A percentile compares a stretch with the other conserved stretches of the same genome.
phyloP scores from a whole-genome alignment of 1,140 invertebrate genomes.

The Drosophila serrata region DNA sequence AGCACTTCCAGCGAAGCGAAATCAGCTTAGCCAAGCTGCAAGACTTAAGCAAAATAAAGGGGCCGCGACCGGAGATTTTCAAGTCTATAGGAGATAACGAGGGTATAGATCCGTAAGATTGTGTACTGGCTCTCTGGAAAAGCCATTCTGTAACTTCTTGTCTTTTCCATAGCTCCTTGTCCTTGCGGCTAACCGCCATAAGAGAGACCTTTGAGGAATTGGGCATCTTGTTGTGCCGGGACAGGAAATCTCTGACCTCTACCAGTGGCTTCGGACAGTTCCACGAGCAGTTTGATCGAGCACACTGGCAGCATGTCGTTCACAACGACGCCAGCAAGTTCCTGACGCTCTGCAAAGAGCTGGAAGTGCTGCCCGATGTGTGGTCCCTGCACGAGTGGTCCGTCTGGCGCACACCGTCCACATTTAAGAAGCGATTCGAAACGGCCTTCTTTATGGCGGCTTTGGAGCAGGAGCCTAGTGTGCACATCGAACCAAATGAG shows the following conservation, averaged over 20 bases:
- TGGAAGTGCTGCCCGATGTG: constrained; percentile 92
- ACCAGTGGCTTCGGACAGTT: constrained; percentile 56
- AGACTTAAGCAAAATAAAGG: constrained; percentile 17
- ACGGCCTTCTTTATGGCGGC: constrained; percentile 92
- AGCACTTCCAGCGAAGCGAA: constrained; percentile 88
- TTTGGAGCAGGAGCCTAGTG: constrained; percentile 87
- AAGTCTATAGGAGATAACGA: constrained; percentile 69
- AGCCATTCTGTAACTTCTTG: not conserved
- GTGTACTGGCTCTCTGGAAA: not conserved
- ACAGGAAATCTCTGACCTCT: constrained; percentile 54
- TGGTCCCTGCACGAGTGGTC: constrained; percentile 94
- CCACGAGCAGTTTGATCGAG: constrained; percentile 72
- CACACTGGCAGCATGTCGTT: constrained; percentile 85
- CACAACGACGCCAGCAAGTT: constrained; percentile 90
- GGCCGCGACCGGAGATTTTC: constrained; percentile 31
- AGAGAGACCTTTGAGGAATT: constrained; percentile 97
- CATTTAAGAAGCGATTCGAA: constrained; percentile 87
- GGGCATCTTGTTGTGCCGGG: constrained; percentile 92
- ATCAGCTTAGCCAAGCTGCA: constrained; percentile 69
- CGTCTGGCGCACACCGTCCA: constrained; percentile 93
- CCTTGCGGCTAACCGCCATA: constrained; percentile 93
- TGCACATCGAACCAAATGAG: constrained; percentile 88
- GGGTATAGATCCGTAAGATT: constrained; percentile 58
- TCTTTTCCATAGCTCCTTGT: constrained; percentile 87
- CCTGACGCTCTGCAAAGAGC: constrained; percentile 89